Percentiles rank a stretch among this genome's conserved stretches.
Evolutionary conservation across 2,888 invertebrate species (phyloP).

Genomic region (Cerastoderma edule): DNA sequence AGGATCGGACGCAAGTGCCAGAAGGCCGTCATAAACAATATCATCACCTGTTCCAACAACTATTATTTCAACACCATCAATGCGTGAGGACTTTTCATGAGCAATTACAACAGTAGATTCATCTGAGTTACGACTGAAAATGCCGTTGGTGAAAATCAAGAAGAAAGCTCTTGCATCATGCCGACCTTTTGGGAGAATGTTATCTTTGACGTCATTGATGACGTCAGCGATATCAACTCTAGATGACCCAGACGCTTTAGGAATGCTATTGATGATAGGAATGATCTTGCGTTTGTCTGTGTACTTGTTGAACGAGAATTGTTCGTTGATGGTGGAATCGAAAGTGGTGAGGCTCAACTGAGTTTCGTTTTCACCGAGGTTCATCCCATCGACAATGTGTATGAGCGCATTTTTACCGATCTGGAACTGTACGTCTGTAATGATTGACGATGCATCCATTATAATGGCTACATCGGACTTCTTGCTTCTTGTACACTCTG

Average conservation of each 20-base stretch:
- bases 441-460: neutral
- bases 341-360: neutral
- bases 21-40: neutral
- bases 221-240: neutral
- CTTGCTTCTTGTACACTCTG: neutral
- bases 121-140: neutral
- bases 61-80: neutral
- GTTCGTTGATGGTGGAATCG: neutral
- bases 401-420: neutral
- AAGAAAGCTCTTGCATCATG: neutral
- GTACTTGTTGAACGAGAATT: neutral
- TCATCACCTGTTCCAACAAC: neutral
- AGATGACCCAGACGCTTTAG: neutral
- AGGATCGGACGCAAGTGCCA: neutral
- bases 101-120: neutral
- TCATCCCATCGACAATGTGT: neutral
- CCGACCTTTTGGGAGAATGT: neutral
- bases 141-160: neutral
- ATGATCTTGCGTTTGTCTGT: neutral
- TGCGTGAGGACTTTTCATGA: neutral
- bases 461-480: neutral
- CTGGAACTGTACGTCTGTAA: neutral
- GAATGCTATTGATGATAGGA: neutral
- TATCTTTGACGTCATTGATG: neutral
- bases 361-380: neutral